Evolutionary conservation across 2,113 vertebrate species (phyloP).

Genomic region (Etheostoma cragini): DNA sequence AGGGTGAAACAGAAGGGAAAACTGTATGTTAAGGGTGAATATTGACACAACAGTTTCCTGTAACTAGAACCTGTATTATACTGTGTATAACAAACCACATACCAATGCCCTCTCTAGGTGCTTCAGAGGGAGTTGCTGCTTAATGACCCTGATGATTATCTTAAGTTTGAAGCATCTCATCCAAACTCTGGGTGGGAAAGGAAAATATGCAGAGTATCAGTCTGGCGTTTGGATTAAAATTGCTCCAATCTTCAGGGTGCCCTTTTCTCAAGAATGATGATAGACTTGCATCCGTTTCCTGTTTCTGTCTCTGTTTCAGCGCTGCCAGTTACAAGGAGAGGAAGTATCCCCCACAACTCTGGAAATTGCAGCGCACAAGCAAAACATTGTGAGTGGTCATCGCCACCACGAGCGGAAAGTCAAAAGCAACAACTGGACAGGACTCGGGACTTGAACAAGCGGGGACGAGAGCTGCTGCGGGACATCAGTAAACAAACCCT

Average conservation of each 20-base stretch:
- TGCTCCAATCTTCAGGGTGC: slow-evolving; percentile 34
- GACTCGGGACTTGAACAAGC: slow-evolving; percentile 54
- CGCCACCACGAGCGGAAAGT: slow-evolving; percentile 57
- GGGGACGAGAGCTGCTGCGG: slow-evolving; percentile 44
- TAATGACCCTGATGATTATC: slow-evolving; percentile 66
- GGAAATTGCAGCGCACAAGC: slow-evolving; percentile 67
- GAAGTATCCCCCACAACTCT: slow-evolving; percentile 61
- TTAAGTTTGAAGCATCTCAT: slow-evolving; percentile 25
- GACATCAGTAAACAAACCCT: slow-evolving; percentile 64
- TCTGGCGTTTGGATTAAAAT: slow-evolving; percentile 28
- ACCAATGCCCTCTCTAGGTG: not conserved
- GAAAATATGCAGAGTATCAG: slow-evolving; percentile 37
- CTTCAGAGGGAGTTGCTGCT: slow-evolving; percentile 22
- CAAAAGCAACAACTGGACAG: slow-evolving; percentile 62
- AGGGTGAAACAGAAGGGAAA: not conserved
- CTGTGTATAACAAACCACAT: slow-evolving; percentile 24
- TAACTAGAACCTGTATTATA: not conserved
- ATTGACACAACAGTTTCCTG: too few species aligned
- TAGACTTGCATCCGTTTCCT: slow-evolving; percentile 50
- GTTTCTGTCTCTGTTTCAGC: slow-evolving; percentile 72
- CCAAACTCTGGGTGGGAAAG: slow-evolving; percentile 35
- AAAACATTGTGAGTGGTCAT: slow-evolving; percentile 58
- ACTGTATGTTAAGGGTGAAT: not conserved
- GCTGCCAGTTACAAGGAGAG: slow-evolving; percentile 72
- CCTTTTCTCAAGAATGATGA: slow-evolving; percentile 55